Evolutionary conservation across 2,797 vertebrate genomes (phyloP).

Genomic region (Hippoglossus hippoglossus): DNA sequence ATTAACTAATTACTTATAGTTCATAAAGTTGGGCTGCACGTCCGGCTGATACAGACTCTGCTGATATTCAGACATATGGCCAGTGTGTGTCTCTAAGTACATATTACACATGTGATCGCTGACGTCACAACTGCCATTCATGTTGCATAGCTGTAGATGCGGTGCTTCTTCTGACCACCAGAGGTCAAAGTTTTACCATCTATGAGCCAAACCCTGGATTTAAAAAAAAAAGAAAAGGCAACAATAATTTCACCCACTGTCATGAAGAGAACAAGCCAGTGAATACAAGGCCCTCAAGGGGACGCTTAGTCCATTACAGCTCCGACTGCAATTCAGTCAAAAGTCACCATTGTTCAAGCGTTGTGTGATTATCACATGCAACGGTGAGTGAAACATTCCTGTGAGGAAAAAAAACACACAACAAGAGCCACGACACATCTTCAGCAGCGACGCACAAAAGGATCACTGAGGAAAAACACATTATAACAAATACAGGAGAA

Average conservation of each 20-base stretch:
- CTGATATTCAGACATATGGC: neutral
- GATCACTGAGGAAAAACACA: no score
- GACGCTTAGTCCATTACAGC: neutral
- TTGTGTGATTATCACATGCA: neutral
- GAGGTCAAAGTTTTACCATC: slow-evolving; percentile 66
- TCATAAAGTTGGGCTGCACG: neutral
- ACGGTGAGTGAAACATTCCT: neutral
- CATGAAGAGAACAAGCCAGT: slow-evolving; percentile 6
- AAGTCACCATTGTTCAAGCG: slow-evolving; percentile 6
- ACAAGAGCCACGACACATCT: neutral
- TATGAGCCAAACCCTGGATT: slow-evolving; percentile 10
- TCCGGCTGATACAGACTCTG: neutral
- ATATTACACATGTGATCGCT: neutral
- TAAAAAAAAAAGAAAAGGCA: neutral
- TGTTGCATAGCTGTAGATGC: no score
- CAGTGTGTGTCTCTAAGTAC: neutral
- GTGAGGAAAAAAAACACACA: neutral
- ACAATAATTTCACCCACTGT: neutral
- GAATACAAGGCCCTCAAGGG: neutral
- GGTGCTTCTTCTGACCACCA: slow-evolving; percentile 50
- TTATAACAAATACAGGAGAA: no score
- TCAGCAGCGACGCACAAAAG: no score
- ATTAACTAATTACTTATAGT: neutral
- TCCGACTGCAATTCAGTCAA: neutral
- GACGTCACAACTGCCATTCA: neutral